phyloP scores from a whole-genome alignment of 2,888 invertebrate genomes.

The Corythucha ciliata region DNA sequence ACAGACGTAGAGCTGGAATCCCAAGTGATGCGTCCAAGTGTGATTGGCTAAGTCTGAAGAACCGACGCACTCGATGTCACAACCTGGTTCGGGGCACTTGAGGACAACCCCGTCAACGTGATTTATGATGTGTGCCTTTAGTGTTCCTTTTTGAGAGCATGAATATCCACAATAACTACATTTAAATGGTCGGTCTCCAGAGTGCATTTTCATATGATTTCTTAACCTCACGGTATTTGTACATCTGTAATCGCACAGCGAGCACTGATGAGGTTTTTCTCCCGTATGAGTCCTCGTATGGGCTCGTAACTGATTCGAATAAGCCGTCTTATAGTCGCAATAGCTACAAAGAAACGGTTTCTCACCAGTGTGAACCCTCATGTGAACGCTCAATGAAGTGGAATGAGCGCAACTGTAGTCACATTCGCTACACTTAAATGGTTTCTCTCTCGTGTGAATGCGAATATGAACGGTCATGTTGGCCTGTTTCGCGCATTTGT shows the following conservation, averaged over 20 bases:
- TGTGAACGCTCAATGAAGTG: slow-evolving; percentile 6
- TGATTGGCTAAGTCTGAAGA: slow-evolving; percentile 11
- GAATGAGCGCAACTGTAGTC: slow-evolving; percentile 8
- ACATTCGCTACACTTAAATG: slow-evolving; percentile 5
- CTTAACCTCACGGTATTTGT: slow-evolving; percentile 8
- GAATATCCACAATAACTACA: slow-evolving; percentile 13
- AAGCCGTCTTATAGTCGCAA: slow-evolving; percentile 8
- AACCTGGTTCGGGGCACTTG: slow-evolving; percentile 11
- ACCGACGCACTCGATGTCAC: slow-evolving; percentile 9
- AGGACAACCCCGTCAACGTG: slow-evolving; percentile 6
- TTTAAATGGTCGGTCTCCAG: slow-evolving; percentile 17
- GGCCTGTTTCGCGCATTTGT: slow-evolving; percentile 12
- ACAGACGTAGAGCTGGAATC: slow-evolving; percentile 13
- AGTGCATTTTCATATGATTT: slow-evolving; percentile 18
- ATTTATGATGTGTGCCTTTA: slow-evolving; percentile 10
- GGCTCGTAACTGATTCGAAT: slow-evolving; percentile 11
- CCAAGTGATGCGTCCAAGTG: slow-evolving; percentile 17
- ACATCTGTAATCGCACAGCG: slow-evolving; percentile 9
- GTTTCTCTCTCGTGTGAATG: slow-evolving; percentile 15
- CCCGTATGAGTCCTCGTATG: slow-evolving; percentile 11
- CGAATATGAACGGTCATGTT: slow-evolving; percentile 13
- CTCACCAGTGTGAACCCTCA: slow-evolving; percentile 12
- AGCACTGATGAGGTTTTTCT: slow-evolving; percentile 15
- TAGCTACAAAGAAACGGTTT: slow-evolving; percentile 12
- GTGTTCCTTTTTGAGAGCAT: slow-evolving; percentile 12